Evolutionary conservation across 1,140 invertebrate genomes (phyloP).

Genomic region (roundworm (Caenorhabditis elegans)): DNA sequence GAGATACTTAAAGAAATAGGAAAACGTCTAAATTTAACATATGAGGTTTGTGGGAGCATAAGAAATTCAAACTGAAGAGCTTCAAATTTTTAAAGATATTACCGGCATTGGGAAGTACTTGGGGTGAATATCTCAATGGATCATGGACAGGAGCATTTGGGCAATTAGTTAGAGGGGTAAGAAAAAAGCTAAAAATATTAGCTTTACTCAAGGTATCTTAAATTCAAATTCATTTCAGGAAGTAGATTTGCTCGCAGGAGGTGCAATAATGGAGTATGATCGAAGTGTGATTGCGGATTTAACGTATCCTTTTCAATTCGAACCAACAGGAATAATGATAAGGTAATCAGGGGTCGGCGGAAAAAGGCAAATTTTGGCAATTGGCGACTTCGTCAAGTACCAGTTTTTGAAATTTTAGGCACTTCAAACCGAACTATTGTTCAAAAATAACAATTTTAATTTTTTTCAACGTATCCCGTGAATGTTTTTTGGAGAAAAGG

Average conservation of each 20-base stretch:
- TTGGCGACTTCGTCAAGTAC: no score
- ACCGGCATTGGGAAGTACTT: background rate
- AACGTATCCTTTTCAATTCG: slow-evolving; percentile 50
- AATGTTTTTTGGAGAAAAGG: no score
- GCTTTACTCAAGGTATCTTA: no score
- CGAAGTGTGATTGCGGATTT: slow-evolving; percentile 48
- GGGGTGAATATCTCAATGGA: slow-evolving; percentile 46
- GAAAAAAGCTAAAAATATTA: no score
- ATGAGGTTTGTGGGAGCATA: background rate
- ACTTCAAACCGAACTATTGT: no score
- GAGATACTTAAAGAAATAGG: slow-evolving; percentile 51
- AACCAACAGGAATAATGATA: slow-evolving; percentile 49
- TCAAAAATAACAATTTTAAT: no score
- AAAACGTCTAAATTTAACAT: slow-evolving; percentile 43
- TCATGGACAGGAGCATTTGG: slow-evolving; percentile 50
- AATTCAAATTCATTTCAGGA: no score
- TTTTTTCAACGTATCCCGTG: no score
- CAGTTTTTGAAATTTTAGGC: no score
- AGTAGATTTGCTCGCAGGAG: slow-evolving; percentile 52
- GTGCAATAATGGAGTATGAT: slow-evolving; percentile 51
- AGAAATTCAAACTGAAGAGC: background rate
- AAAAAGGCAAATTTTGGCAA: no score
- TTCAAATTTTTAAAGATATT: background rate
- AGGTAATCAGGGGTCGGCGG: no score
- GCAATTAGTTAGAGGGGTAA: slow-evolving; percentile 27